Evolutionary conservation across 2,888 invertebrate species (phyloP).

Genomic region (Camponotus fellah): DNA sequence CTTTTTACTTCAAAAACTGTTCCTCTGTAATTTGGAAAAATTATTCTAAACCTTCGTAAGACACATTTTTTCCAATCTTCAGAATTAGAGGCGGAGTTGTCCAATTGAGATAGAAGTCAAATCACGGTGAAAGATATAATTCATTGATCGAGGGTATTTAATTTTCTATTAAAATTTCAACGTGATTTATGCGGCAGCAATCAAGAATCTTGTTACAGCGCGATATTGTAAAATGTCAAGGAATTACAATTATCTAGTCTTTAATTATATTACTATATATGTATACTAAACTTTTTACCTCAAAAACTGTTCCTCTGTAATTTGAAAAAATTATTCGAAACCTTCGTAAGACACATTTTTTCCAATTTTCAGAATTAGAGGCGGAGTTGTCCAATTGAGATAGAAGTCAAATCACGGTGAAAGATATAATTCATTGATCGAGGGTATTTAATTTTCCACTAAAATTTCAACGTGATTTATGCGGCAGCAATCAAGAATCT

Average conservation of each 20-base stretch:
- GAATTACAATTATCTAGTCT: not conserved
- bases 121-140: too few species aligned
- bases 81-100: not conserved
- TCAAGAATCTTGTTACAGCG: not conserved
- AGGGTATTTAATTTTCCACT: too few species aligned
- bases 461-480: too few species aligned
- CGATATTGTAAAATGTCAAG: conserved; percentile 12
- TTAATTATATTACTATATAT: conserved; percentile 13
- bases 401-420: too few species aligned
- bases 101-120: conserved; percentile 10
- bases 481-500: too few species aligned
- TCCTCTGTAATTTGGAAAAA: not conserved
- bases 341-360: not conserved
- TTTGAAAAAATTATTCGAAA: conserved; percentile 3
- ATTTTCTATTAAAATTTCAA: too few species aligned
- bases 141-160: too few species aligned
- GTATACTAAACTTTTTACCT: not conserved
- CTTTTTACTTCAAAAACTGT: not conserved
- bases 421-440: too few species aligned
- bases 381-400: conserved; percentile 2
- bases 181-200: too few species aligned
- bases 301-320: not conserved
- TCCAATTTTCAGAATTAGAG: not conserved
- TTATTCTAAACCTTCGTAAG: not conserved
- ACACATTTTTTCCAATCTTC: not conserved